Base-by-base conservation (phyloP, 1,140 invertebrate species). In the Dinoponera quadriceps region DNA sequence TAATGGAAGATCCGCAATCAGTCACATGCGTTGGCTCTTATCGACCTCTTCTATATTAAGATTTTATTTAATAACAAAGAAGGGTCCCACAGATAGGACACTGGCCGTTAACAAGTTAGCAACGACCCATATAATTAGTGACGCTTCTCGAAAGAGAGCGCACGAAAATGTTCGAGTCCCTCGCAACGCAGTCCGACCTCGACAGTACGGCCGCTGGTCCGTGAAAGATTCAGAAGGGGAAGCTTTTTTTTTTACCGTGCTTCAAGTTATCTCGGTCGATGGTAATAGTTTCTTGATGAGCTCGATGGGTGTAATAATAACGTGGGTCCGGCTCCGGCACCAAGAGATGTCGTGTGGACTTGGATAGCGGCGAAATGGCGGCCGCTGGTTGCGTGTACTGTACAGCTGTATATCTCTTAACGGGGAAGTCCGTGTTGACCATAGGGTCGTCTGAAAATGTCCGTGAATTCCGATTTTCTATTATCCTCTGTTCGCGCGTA, bases 321-420 rank as follows among this genome's bases (percentile, higher is more conserved):
- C 96, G 95, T 27, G 95, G 93, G 90, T 97, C 96, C 77, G 96
- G 96, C 82, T 96, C 96, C 27, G 96, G 96, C 74, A 96, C 96
- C 73, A 97, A 94, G 60, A 97, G 95, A 94, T 97, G 97, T 93
- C 97, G 95, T 18, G 96, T 98, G 51, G 96, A 97, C 94, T 97
- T 98, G 7, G 97, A 97, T 71, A 96, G 91, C 49, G 96, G 96
- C 5, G 96, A 97, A 86, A 96, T 96, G 51, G 95, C 95, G 87
- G 97, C 96, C 72, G 97, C 97, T 81, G 97, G 96, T 91, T 97
- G 96, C 7, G 97, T 97, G 92, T 96, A 97, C 88, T 97, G 96
- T 85, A 97, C 95, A n/a, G 96, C 96, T 1, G 96, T 97, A 83
- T 96, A 97, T 49, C 96, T 96, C 86, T 96, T 95, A 18, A 96